Evolutionary conservation across 37 sponge, comb jelly and placozoan genomes (phyloP), one percentile per base, ranked within the genome.

Genomic region (Spongilla lacustris): DNA sequence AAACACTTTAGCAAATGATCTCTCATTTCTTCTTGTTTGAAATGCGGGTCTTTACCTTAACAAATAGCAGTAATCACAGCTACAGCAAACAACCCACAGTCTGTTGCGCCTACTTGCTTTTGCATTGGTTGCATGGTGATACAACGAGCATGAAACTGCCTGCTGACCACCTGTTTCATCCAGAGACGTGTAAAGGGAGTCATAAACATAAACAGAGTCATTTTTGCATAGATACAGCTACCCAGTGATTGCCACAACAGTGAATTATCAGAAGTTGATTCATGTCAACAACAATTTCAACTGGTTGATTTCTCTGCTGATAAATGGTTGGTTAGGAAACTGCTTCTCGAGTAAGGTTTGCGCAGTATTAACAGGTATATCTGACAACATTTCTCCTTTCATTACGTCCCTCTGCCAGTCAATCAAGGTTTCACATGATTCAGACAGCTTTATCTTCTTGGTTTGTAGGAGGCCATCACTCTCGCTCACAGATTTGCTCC

Each of bases 1-100:
- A 90, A 69, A 74, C 83, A 90, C 21, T 66, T 36, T 10, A 84
- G 11, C 35, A 85, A 36, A 34, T 86, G 87, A 17, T 37, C 24
- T 66, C 87, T 80, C 91, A 91, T 86, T 82, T 31, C 36, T 5
- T 34, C 41, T 38, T 90, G 87, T 30, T 66, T 36, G 30, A 79
- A 82, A 17, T 58, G 58, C 58, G 73, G 3, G 38, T 82, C 75
- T 27, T 13, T 74, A n/a, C 86, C 85, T 78, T 71, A 23, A 31
- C 73, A 77, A 67, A 91, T 67, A 28, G 83, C 76, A 50, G 86
- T 91, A 13, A 83, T 68, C 25, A 29, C 36, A 36, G 85, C 85
- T 71, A 86, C 82, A 29, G 91, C 91, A 82, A 91, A 86, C 2
- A 91, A 21, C 3, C 91, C 91, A 69, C 91, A 82, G 67, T 91